phyloP scores from a whole-genome alignment of 1,140 invertebrate genomes.

The Meloidogyne chitwoodi region DNA sequence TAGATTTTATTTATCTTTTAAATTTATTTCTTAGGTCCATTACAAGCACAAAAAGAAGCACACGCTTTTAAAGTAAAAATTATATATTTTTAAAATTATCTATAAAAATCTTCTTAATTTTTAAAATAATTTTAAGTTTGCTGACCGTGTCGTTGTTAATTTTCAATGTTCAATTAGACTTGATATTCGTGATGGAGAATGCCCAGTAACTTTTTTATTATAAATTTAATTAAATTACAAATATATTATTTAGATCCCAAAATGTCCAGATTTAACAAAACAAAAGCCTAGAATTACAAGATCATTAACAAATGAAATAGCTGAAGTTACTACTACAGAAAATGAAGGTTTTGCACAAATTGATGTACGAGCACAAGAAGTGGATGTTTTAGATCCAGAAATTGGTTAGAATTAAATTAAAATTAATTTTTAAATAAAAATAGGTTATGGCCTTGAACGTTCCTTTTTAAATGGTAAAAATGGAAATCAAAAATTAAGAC shows the following conservation, averaged over 20 bases:
- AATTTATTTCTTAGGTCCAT: background rate
- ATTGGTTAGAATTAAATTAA: slow-evolving; percentile 26
- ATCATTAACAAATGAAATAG: slow-evolving; percentile 16
- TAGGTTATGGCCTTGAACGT: background rate
- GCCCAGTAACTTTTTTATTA: slow-evolving; percentile 34
- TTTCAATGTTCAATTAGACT: slow-evolving; percentile 54
- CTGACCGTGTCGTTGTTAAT: slow-evolving; percentile 55
- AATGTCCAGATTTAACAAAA: slow-evolving; percentile 49
- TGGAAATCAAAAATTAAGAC: background rate
- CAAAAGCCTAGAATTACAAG: slow-evolving; percentile 35
- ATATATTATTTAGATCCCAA: slow-evolving; percentile 39
- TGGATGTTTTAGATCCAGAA: slow-evolving; percentile 48
- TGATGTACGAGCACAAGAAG: slow-evolving; percentile 42
- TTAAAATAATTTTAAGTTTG: slow-evolving; percentile 48
- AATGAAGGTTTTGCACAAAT: slow-evolving; percentile 33
- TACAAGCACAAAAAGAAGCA: slow-evolving; percentile 13
- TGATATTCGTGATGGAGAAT: slow-evolving; percentile 54
- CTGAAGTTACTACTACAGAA: slow-evolving; percentile 2
- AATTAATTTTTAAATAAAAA: background rate
- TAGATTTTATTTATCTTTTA: no score
- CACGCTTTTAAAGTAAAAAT: slow-evolving; percentile 1
- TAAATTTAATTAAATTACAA: slow-evolving; percentile 12
- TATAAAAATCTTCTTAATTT: no score
- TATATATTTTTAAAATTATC: no score
- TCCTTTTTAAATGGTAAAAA: background rate